A percentile compares a stretch with the other conserved stretches of the same genome.
Evolutionary conservation across 2,888 invertebrate species (phyloP).

Genomic region (Cacoxenus indagator): DNA sequence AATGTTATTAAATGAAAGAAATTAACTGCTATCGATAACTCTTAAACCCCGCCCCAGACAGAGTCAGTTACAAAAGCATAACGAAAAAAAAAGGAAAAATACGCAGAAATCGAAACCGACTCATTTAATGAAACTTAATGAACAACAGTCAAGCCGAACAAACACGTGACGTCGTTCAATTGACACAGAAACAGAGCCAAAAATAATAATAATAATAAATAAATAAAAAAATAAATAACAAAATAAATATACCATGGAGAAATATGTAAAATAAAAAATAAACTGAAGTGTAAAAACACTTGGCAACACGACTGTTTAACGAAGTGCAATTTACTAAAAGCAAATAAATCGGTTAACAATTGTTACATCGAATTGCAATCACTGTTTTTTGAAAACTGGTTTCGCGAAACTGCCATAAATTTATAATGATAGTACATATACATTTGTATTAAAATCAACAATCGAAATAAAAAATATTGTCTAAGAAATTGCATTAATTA

Average conservation of each 20-base stretch:
- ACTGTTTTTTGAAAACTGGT: no score
- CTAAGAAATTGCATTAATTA: neutral
- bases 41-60: neutral
- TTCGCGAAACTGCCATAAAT: no score
- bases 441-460: neutral
- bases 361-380: no score
- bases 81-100: neutral
- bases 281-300: neutral
- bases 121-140: neutral
- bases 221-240: neutral
- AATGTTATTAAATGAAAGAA: neutral
- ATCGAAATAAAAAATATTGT: neutral
- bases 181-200: conserved; percentile 8
- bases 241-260: no score
- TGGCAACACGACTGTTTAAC: neutral
- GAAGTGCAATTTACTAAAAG: no score
- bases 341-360: no score
- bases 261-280: neutral
- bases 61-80: neutral
- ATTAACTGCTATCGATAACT: neutral
- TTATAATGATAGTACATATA: neutral
- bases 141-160: neutral
- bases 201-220: neutral
- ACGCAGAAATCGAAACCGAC: neutral
- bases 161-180: conserved; percentile 17